Percentiles rank a stretch among this genome's conserved stretches.
Conservation (phyloP, 2,113 vertebrate species). For the Strigops habroptila region DNA sequence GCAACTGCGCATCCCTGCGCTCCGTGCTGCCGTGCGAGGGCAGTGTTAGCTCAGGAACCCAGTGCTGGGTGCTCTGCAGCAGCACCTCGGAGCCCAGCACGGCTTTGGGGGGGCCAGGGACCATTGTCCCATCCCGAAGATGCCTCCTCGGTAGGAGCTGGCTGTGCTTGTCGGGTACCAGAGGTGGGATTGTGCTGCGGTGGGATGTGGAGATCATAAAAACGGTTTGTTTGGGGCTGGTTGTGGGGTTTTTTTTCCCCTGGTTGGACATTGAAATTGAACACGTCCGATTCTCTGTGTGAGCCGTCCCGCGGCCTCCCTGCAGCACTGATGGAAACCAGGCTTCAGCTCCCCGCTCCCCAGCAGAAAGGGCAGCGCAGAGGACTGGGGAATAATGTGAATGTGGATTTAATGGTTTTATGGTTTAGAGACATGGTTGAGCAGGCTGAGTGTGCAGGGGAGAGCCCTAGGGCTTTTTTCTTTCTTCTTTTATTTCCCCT, state of each 20-base stretch:
- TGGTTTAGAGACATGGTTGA: neutral
- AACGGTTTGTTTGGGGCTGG: neutral
- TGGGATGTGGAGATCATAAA: constrained; percentile 10
- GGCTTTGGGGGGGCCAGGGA: neutral
- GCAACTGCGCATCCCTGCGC: fast-evolving
- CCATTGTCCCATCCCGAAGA: neutral
- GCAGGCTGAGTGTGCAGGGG: neutral
- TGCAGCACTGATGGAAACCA: constrained; percentile 44
- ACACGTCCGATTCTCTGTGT: neutral
- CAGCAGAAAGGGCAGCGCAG: constrained; percentile 24
- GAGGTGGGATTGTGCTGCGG: neutral
- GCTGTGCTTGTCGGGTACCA: neutral
- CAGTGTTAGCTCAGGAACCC: constrained; percentile 16
- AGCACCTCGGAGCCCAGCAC: neutral
- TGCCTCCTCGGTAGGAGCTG: neutral
- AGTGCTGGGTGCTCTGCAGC: neutral
- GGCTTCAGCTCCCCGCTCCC: neutral
- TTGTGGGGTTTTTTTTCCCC: neutral
- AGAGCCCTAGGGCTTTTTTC: neutral
- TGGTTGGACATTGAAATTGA: constrained; percentile 44
- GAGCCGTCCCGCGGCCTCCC: neutral
- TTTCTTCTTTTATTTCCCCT: neutral
- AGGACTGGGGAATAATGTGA: neutral
- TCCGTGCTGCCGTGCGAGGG: constrained; percentile 39
- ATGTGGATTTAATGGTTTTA: constrained; percentile 43